Evolutionary conservation across 2,888 invertebrate species (phyloP), one percentile per base, ranked within the genome.

Genomic region (Poecilus cupreus): DNA sequence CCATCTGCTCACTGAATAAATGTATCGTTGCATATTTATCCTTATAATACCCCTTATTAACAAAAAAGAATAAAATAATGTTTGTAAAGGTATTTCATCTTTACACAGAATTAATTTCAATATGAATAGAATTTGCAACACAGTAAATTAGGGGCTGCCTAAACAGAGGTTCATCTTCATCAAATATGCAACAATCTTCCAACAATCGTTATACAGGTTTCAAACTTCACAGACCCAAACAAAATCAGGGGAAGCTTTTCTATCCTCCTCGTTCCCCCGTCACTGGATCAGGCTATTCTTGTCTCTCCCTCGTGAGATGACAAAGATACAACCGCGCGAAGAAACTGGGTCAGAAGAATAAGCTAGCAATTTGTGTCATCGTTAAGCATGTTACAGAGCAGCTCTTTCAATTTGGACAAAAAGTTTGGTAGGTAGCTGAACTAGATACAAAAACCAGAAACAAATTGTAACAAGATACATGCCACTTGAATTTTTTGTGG

Each of bases 381-480:
- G 60, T 60, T 60, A 60, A 60, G 26, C 60, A 60, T 60, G 60
- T 60, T 60, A 60, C 26, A 60, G 60, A 26, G 60, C 24, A 24
- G 60, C 10, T 43, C 43, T 32, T 43, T n/a, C 43, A 43, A 43
- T 43, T 43, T 43, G 43, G 43, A 24, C 60, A 26, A 60, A 60
- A 60, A 60, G 43, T 43, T 43, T 3, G 43, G 43, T 43, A 43
- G 43, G 43, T 43, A 4, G 43, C 5, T 5, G 60, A 54, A 54
- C 54, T 18, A 54, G 22, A 13, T 8, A 60, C 60, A 72, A 72
- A 72, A 72, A 24, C 22, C 72, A 72, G 72, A 57, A 77, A 57
- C 76, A 77, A 57, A 77, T 37, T 39, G 76, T 77, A 77, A 77
- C 76, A 77, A 77, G 76, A 77, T 57, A 77, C 76, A 57, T 13